Evolutionary conservation across 2,113 vertebrate species (phyloP).

Genomic region (Mesoclemmys tuberculata): DNA sequence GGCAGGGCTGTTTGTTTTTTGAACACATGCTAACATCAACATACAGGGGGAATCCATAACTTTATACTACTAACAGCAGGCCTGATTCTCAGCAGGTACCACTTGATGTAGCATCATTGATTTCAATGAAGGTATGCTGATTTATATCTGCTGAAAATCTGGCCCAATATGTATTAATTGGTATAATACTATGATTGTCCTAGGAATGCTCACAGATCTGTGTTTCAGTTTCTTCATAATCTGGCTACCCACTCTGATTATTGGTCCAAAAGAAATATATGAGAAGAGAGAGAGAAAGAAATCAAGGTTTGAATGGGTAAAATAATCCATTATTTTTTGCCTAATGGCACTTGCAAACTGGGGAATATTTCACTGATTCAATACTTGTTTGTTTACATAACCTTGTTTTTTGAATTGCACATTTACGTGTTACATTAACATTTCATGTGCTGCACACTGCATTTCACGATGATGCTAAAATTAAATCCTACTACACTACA

Average conservation of each 20-base stretch:
- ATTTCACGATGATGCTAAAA: slow-evolving; percentile 71
- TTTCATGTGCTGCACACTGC: slow-evolving; percentile 62
- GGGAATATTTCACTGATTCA: slow-evolving; percentile 29
- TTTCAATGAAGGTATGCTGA: neutral
- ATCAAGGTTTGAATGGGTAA: neutral
- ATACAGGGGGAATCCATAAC: neutral
- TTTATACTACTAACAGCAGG: neutral
- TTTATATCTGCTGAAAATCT: neutral
- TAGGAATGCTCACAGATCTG: neutral
- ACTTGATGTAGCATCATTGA: neutral
- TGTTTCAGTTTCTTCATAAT: neutral
- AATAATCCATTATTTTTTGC: slow-evolving; percentile 37
- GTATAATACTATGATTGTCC: neutral
- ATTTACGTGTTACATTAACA: slow-evolving; percentile 70
- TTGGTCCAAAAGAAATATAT: neutral
- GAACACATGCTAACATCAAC: neutral
- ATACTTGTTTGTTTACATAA: slow-evolving; percentile 44
- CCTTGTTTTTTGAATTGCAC: slow-evolving; percentile 46
- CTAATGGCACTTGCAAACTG: slow-evolving; percentile 10
- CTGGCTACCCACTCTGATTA: neutral
- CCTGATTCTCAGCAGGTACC: neutral
- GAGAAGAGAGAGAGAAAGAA: neutral
- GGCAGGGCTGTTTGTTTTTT: neutral
- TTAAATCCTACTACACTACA: slow-evolving; percentile 61
- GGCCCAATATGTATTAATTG: neutral